These are phyloP conservation scores for Andrena bucephala DNA, from an alignment of 2,888 invertebrate genomes.

Conservation along the genomic window DNA sequence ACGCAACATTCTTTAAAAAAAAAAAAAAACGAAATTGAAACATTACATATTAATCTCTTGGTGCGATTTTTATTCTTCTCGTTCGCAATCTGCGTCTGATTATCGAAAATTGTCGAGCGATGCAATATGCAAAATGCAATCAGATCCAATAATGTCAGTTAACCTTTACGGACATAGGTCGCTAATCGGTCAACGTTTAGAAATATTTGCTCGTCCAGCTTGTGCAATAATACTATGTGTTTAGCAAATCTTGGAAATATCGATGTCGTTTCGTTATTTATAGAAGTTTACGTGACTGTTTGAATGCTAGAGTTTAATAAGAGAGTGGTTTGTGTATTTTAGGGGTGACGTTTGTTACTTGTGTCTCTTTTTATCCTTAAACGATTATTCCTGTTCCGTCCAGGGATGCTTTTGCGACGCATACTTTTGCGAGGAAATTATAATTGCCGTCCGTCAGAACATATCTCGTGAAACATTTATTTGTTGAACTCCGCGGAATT, in stretches of 20 bases:
- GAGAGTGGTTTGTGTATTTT: neutral
- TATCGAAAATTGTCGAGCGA: neutral
- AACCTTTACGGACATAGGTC: neutral
- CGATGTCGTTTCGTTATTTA: neutral
- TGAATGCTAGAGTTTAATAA: neutral
- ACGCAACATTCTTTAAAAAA: neutral
- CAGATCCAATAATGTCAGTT: neutral
- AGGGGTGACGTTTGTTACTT: constrained; percentile 13
- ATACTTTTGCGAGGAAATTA: constrained; percentile 21
- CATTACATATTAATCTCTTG: neutral
- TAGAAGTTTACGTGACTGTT: neutral
- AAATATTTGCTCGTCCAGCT: neutral
- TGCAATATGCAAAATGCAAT: neutral
- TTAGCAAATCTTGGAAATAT: neutral
- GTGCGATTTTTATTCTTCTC: neutral
- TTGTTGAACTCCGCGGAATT: constrained; percentile 26
- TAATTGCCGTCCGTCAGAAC: constrained; percentile 2
- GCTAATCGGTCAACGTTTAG: neutral
- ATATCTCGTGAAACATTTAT: constrained; percentile 30
- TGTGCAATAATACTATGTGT: neutral
- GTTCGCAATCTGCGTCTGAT: neutral
- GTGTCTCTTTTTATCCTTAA: neutral
- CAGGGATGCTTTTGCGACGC: constrained; percentile 34
- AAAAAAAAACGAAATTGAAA: neutral
- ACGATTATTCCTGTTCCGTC: neutral